Evolutionary conservation across 2,888 invertebrate species (phyloP).

Genomic region (Ernsta delagoae): DNA sequence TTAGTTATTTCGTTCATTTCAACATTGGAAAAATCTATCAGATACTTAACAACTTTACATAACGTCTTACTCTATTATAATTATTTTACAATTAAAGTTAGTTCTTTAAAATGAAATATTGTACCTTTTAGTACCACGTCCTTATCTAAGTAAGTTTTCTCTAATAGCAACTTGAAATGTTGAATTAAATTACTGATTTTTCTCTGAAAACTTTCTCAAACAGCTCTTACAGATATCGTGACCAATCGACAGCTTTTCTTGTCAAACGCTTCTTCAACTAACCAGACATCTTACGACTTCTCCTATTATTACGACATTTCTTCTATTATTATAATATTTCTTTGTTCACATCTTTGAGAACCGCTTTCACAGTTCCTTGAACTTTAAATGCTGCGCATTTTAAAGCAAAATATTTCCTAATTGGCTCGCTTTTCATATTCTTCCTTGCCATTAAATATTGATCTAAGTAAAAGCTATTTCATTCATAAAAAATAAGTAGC

Average conservation of each 20-base stretch:
- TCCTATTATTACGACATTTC: not conserved
- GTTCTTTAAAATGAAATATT: too few species aligned
- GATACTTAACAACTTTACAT: too few species aligned
- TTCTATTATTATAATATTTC: not conserved
- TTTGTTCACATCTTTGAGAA: not conserved
- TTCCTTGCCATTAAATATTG: too few species aligned
- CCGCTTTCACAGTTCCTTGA: slow-evolving; percentile 2
- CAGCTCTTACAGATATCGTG: not conserved
- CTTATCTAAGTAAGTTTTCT: too few species aligned
- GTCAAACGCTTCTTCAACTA: not conserved
- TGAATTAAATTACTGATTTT: not conserved
- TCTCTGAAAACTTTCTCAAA: not conserved
- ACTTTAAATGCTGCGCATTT: slow-evolving; percentile 5
- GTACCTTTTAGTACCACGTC: too few species aligned
- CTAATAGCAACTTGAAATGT: too few species aligned
- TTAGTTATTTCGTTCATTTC: too few species aligned
- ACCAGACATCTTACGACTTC: not conserved
- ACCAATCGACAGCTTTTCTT: not conserved
- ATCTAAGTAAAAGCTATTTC: too few species aligned
- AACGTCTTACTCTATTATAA: too few species aligned
- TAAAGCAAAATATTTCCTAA: slow-evolving; percentile 1
- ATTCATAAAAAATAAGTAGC: too few species aligned
- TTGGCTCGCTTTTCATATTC: not conserved
- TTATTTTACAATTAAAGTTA: too few species aligned
- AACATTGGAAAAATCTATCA: too few species aligned